phyloP scores from a whole-genome alignment of 2,888 invertebrate species.

The Trypoxylon attenuatum region DNA sequence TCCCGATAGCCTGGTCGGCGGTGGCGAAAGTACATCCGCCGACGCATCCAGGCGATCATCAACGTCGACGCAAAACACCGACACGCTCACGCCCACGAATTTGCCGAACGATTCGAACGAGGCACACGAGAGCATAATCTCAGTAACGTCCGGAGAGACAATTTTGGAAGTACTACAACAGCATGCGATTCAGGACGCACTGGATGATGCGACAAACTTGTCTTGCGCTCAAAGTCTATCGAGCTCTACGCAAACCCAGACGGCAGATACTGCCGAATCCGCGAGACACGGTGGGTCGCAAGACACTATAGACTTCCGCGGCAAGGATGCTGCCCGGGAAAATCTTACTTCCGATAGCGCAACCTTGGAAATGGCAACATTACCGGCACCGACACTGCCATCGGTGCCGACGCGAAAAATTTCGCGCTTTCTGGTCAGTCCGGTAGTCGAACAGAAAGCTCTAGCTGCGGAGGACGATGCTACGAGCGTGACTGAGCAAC shows the following conservation, averaged over 20 bases:
- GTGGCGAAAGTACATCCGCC: constrained; percentile 54
- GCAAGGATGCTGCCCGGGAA: constrained; percentile 43
- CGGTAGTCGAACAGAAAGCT: constrained; percentile 80
- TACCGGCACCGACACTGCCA: constrained; percentile 71
- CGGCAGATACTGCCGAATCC: constrained; percentile 45
- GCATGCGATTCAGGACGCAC: too few relatives aligned
- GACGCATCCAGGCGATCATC: constrained; percentile 70
- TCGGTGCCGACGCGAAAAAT: constrained; percentile 81
- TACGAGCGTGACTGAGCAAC: neutral
- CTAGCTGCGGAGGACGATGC: constrained; percentile 18
- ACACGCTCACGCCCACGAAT: constrained; percentile 69
- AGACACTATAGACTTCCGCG: constrained; percentile 40
- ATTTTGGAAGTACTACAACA: constrained; percentile 45
- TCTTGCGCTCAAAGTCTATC: constrained; percentile 24
- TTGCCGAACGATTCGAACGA: constrained; percentile 63
- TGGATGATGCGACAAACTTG: constrained; percentile 36
- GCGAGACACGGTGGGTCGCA: constrained; percentile 23
- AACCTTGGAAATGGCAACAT: constrained; percentile 46
- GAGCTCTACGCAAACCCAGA: constrained; percentile 33
- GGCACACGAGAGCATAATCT: constrained; percentile 59
- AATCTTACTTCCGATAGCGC: constrained; percentile 5
- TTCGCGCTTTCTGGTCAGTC: constrained; percentile 88
- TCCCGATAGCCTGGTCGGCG: constrained; percentile 55
- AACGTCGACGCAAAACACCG: constrained; percentile 71
- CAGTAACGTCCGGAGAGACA: constrained; percentile 50